Conservation (phyloP, 2,797 vertebrate species). For the Typhlichthys eigenmanni region DNA sequence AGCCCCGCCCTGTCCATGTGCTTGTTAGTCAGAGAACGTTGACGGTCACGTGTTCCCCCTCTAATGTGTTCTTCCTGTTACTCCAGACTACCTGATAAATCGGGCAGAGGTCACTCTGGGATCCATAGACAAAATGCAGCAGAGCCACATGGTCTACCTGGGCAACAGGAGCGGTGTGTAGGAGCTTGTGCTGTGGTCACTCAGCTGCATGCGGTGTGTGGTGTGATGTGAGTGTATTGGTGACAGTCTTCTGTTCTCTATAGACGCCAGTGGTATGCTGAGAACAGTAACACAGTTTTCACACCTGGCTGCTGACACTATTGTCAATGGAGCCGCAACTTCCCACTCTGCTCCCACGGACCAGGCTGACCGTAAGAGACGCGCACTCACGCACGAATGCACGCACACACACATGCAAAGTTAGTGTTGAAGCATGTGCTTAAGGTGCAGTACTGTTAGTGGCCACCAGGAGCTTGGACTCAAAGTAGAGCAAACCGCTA, state of each 20-base stretch:
- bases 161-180: constrained; percentile 67
- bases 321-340: constrained; percentile 84
- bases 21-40: no score
- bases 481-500: no score
- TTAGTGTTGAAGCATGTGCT: no score
- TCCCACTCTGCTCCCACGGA: constrained; percentile 86
- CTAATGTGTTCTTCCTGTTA: background rate
- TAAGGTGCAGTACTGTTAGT: no score
- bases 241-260: accelerated
- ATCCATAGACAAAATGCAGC: constrained; percentile 83
- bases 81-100: constrained; percentile 90
- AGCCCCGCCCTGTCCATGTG: no score
- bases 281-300: constrained; percentile 86
- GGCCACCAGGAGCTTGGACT: no score
- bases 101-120: constrained; percentile 77
- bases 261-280: constrained; percentile 83
- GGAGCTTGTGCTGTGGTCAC: background rate
- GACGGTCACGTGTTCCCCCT: no score
- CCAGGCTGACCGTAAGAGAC: constrained; percentile 85
- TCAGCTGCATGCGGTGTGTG: constrained; percentile 4
- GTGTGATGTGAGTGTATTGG: background rate
- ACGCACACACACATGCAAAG: background rate
- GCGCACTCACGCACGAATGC: constrained; percentile 8
- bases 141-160: constrained; percentile 70
- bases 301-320: constrained; percentile 87